Base-by-base conservation (phyloP, 2,797 vertebrate genomes). In the Microctenopoma lineatum region DNA sequence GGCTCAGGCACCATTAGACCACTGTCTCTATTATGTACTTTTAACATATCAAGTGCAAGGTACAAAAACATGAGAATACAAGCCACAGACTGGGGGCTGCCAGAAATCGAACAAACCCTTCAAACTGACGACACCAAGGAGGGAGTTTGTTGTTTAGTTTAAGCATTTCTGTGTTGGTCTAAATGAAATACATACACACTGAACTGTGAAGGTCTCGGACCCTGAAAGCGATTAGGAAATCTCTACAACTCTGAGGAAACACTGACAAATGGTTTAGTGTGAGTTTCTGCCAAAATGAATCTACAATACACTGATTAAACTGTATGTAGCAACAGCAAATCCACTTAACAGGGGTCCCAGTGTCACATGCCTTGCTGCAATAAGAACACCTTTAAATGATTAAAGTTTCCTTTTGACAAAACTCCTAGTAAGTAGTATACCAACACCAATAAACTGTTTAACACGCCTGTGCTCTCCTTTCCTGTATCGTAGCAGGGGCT, bases 1-100 rank as follows among this genome's bases (percentile, higher is more conserved):
- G 67, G 71, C 66, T 74, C 69, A 46, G 77, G 78, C 67, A 66
- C 59, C 58, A 84, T 86, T 70, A 81, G 53, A 63, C 50, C 67
- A 66, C 66, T 51, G 45, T 26, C 55, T 60, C 58, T 76, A 69
- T 87, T 78, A 78, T 74, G 29, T 55, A 63, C 32, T 51, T 73
- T 78, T 14, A 77, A 82, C 53, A 68, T 47, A 66, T 75, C 52
- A 59, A 65, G 55, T 59, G 55, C n/a, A 50, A 25, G 15, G 10
- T 10, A 54, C 4, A 74, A 52, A 66, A 61, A 76, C 50, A 64
- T 60, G 3, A 5, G 11, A 54, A 51, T 42, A 44, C 11, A 48
- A 27, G 3, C 21, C n/a, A 50, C 50, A 48, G 34, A 62, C 36
- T 51, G 18, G 42, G 26, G 41, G 26, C 32, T 59, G 53, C 60